Conservation (phyloP, 37 sponge, comb jelly and placozoan species). For the Aphrocallistes beatrix region DNA sequence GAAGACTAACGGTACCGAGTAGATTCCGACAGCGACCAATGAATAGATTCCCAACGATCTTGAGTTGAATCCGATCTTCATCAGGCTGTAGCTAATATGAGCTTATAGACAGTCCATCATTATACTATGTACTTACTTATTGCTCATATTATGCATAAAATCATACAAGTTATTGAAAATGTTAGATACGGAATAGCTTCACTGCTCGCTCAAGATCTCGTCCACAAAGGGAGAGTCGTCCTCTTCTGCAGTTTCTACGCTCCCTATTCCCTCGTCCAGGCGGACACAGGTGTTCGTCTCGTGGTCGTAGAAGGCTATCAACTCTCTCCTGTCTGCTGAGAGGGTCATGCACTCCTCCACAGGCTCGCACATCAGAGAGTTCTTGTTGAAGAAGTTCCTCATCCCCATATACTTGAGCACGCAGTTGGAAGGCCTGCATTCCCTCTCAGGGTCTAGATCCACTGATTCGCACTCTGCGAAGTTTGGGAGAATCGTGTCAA, state of each 20-base stretch:
- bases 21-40: not conserved
- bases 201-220: not conserved
- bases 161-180: not conserved
- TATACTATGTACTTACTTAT: not conserved
- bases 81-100: not conserved
- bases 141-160: not conserved
- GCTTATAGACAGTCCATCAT: not conserved
- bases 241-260: not conserved
- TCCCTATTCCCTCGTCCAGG: not conserved
- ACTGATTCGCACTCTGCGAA: not conserved
- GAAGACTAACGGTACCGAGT: not conserved
- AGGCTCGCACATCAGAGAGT: slow-evolving; percentile 52
- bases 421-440: slow-evolving; percentile 67
- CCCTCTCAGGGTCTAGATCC: slow-evolving; percentile 48
- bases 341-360: slow-evolving; percentile 63
- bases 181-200: not conserved
- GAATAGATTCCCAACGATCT: not conserved
- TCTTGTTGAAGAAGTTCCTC: slow-evolving; percentile 64
- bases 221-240: not conserved
- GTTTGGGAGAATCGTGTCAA: not conserved
- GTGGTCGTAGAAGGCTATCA: not conserved
- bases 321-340: not conserved
- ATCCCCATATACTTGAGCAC: slow-evolving; percentile 73
- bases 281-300: not conserved
- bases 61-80: not conserved